These are phyloP conservation scores for Caenorhabditis becei DNA, from an alignment of 2,888 invertebrate species.

Conservation along the genomic window DNA sequence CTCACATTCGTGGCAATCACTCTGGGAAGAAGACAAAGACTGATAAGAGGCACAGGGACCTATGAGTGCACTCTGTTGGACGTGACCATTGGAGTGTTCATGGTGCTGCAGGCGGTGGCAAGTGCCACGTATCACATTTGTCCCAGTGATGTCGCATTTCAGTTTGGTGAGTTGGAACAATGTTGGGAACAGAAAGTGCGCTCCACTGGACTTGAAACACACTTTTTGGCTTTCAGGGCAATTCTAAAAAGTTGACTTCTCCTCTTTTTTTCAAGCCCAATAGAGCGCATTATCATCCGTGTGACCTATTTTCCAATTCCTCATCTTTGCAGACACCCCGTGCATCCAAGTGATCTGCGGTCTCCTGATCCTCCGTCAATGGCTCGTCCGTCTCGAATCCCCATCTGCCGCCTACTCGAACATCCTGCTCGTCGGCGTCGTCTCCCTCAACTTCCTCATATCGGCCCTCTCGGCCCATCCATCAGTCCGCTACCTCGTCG, in stretches of 20 bases:
- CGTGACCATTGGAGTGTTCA: constrained; percentile 48
- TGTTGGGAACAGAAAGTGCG: no score
- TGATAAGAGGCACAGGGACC: constrained; percentile 1
- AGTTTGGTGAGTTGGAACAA: constrained; percentile 50
- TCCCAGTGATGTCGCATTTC: constrained; percentile 51
- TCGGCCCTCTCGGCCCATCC: constrained; percentile 29
- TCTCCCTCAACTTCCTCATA: constrained; percentile 33
- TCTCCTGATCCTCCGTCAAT: constrained; percentile 53
- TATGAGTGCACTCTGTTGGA: constrained; percentile 39
- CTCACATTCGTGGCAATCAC: constrained; percentile 24
- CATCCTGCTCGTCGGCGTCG: constrained; percentile 33
- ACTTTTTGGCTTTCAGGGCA: no score
- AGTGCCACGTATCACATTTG: constrained; percentile 58
- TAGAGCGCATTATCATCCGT: no score
- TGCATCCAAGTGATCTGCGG: constrained; percentile 57
- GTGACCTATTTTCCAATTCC: no score
- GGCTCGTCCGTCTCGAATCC: constrained; percentile 41
- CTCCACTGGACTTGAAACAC: no score
- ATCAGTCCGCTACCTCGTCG: constrained; percentile 19
- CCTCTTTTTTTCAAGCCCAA: no score
- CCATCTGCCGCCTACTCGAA: constrained; percentile 48
- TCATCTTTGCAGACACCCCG: constrained; percentile 43
- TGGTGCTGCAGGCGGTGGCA: constrained; percentile 49
- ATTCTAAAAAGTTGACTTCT: no score
- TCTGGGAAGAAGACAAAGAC: constrained; percentile 16